phyloP scores from a whole-genome alignment of 2,888 invertebrate genomes.

The Tetheella fluctuosa region DNA sequence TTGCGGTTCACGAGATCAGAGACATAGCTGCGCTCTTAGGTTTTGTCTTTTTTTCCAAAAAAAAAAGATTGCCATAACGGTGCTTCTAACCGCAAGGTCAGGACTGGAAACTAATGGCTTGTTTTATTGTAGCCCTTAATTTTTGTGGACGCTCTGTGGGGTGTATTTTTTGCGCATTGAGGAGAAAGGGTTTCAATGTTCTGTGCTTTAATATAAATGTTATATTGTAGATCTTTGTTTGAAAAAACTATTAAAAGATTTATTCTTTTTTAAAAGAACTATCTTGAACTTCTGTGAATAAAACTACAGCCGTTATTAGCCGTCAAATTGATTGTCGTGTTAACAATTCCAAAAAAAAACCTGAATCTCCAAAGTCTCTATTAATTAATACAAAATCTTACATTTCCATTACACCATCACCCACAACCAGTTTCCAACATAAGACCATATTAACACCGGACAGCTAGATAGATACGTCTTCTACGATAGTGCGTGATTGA shows the following conservation, averaged over 20 bases:
- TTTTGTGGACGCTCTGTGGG: conserved; percentile 18
- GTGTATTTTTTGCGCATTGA: conserved; percentile 10
- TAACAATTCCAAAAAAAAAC: not conserved
- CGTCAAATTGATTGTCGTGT: not conserved
- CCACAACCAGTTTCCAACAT: conserved; percentile 9
- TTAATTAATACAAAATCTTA: conserved; percentile 5
- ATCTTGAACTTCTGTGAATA: too few relatives aligned
- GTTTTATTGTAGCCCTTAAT: conserved; percentile 46
- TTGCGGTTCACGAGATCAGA: conserved; percentile 77
- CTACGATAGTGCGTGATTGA: conserved; percentile 64
- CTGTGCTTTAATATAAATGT: not conserved
- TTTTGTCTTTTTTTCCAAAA: conserved; percentile 42
- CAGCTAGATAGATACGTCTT: conserved; percentile 54
- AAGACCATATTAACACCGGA: conserved; percentile 44
- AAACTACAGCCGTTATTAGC: not conserved
- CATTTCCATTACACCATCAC: conserved; percentile 11
- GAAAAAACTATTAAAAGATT: too few relatives aligned
- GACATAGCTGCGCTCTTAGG: conserved; percentile 72
- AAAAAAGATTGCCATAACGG: conserved; percentile 66
- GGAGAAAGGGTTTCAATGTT: not conserved
- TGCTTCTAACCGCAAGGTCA: conserved; percentile 69
- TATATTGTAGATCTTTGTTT: too few relatives aligned
- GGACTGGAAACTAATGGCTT: conserved; percentile 58
- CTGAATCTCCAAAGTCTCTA: not conserved
- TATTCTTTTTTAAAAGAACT: too few relatives aligned